Evolutionary conservation across 2,888 invertebrate species (phyloP).

Genomic region (Leucania comma): DNA sequence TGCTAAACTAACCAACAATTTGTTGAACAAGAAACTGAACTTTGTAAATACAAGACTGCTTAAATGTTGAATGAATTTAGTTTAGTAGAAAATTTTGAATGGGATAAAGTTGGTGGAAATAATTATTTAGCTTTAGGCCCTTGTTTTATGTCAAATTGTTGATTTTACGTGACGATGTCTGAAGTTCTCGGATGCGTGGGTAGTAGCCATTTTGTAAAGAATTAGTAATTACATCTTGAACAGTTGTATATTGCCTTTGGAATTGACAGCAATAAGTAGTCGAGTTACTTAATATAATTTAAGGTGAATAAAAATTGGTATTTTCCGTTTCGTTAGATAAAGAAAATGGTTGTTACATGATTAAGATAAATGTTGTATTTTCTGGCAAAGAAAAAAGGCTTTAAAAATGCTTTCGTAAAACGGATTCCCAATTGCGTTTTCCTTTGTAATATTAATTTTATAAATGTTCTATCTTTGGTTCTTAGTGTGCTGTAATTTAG

Average conservation of each 20-base stretch:
- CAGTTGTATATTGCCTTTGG: constrained; percentile 9
- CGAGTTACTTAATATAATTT: background rate
- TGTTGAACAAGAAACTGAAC: constrained; percentile 56
- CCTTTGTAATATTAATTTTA: too few relatives aligned
- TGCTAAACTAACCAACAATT: constrained; percentile 59
- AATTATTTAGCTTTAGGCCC: constrained; percentile 31
- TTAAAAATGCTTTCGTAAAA: background rate
- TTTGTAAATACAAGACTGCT: constrained; percentile 62
- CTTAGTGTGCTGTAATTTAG: too few relatives aligned
- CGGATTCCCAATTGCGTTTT: too few relatives aligned
- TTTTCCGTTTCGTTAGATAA: background rate
- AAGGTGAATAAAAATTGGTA: background rate
- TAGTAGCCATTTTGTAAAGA: constrained; percentile 5
- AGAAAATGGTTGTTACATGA: background rate
- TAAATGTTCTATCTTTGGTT: constrained; percentile 9
- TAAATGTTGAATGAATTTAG: constrained; percentile 56
- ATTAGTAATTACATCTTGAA: constrained; percentile 23
- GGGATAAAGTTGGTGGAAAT: constrained; percentile 24
- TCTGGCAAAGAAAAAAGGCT: background rate
- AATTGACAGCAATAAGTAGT: background rate
- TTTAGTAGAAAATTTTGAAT: constrained; percentile 46
- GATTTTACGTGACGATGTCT: constrained; percentile 15
- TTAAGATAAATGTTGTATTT: background rate
- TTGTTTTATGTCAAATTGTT: constrained; percentile 28
- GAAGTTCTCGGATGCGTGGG: constrained; percentile 13